Conservation (phyloP, 30 jellyfish, hydroid and myxozoan genomes). For the Hydractinia echinata region DNA sequence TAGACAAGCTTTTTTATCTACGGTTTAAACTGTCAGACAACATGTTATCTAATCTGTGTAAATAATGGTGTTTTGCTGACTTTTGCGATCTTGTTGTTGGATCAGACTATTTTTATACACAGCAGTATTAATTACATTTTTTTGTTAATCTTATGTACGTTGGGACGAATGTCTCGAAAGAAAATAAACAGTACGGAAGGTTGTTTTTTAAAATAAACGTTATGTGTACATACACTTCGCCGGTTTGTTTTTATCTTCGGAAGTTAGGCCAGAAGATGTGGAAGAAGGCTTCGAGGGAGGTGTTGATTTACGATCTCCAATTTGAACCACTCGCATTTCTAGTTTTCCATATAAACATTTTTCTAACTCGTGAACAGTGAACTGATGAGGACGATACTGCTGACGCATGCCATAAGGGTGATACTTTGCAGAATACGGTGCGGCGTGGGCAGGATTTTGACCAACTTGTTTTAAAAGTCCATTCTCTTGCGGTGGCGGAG, state of each 20-base stretch:
- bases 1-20: too few relatives aligned
- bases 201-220: not conserved
- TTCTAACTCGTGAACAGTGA: conserved; percentile 69
- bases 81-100: too few relatives aligned
- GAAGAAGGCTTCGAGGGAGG: conserved; percentile 4
- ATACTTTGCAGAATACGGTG: conserved; percentile 35
- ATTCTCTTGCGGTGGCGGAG: not conserved
- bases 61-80: too few relatives aligned
- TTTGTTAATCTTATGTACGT: too few relatives aligned
- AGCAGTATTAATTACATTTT: too few relatives aligned
- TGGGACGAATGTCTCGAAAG: too few relatives aligned
- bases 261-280: not conserved
- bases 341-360: conserved; percentile 80
- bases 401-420: conserved; percentile 46
- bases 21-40: too few relatives aligned
- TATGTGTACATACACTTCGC: conserved; percentile 64
- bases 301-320: conserved; percentile 35
- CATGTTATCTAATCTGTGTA: too few relatives aligned
- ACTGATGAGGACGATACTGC: conserved; percentile 47
- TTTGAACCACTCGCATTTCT: conserved; percentile 76
- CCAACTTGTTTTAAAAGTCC: conserved; percentile 21
- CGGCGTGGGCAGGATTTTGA: conserved; percentile 4
- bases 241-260: conserved; percentile 76
- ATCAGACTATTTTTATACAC: too few relatives aligned
- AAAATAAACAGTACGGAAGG: too few relatives aligned